These are phyloP conservation scores for Zosterops borbonicus DNA, from an alignment of 2,113 vertebrate genomes.

Conservation along the genomic window DNA sequence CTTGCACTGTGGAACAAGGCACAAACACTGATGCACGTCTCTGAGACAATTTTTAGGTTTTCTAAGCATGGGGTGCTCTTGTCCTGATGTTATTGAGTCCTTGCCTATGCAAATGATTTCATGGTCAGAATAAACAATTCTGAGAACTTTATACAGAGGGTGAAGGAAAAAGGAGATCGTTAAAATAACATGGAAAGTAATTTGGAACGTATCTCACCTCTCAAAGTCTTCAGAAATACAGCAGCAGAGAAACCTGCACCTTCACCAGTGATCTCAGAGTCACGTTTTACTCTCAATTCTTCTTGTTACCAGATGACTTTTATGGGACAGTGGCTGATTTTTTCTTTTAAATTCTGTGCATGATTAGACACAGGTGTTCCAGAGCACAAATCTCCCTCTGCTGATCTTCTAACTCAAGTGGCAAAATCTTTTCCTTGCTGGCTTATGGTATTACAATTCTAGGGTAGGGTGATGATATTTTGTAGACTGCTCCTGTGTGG, in stretches of 20 bases:
- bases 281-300: background rate
- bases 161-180: background rate
- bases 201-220: background rate
- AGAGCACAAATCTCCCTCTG: background rate
- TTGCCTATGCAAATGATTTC: background rate
- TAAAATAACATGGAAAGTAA: background rate
- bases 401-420: background rate
- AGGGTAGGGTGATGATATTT: background rate
- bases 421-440: background rate
- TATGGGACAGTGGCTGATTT: background rate
- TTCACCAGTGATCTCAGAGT: background rate
- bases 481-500: background rate
- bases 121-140: background rate
- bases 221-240: background rate
- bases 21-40: background rate
- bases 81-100: background rate
- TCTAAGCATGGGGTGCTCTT: background rate
- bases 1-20: background rate
- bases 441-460: background rate
- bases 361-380: background rate
- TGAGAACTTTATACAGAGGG: background rate
- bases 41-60: background rate
- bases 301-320: background rate
- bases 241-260: background rate
- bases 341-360: background rate